phyloP scores from a whole-genome alignment of 2,888 invertebrate species.

The Silvanus unidentatus region DNA sequence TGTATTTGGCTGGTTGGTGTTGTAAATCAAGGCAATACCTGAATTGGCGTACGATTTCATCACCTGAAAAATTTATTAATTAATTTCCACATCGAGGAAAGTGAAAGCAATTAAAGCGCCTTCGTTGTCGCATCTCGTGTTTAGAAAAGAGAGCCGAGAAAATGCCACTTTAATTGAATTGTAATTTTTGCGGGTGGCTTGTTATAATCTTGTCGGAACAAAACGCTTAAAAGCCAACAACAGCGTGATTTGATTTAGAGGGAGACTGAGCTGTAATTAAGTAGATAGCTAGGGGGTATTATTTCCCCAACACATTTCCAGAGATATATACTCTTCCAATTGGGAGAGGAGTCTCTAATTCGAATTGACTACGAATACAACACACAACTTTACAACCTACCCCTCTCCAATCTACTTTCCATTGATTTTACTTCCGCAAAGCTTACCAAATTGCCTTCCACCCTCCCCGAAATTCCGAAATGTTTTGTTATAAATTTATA shows the following conservation, averaged over 20 bases:
- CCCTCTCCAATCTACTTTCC: conserved; percentile 31
- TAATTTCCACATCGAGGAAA: too few species aligned
- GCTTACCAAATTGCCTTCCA: conserved; percentile 43
- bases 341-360: conserved; percentile 39
- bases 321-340: conserved; percentile 23
- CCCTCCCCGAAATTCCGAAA: conserved; percentile 20
- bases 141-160: too few species aligned
- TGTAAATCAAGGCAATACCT: too few species aligned
- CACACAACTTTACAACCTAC: conserved; percentile 10
- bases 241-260: conserved; percentile 38
- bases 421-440: conserved; percentile 43
- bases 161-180: conserved; percentile 25
- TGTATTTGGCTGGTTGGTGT: too few species aligned
- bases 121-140: too few species aligned
- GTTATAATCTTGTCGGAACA: conserved; percentile 31
- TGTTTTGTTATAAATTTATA: conserved; percentile 19
- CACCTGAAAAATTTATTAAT: too few species aligned
- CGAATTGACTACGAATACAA: conserved; percentile 27
- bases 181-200: conserved; percentile 30
- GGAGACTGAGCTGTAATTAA: conserved; percentile 40
- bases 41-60: too few species aligned
- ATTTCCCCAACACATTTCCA: conserved; percentile 36
- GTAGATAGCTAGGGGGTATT: conserved; percentile 29
- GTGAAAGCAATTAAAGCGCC: too few species aligned
- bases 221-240: conserved; percentile 14